Evolutionary conservation across 2,113 vertebrate genomes (phyloP).

Genomic region (Aspiorhynchus laticeps): DNA sequence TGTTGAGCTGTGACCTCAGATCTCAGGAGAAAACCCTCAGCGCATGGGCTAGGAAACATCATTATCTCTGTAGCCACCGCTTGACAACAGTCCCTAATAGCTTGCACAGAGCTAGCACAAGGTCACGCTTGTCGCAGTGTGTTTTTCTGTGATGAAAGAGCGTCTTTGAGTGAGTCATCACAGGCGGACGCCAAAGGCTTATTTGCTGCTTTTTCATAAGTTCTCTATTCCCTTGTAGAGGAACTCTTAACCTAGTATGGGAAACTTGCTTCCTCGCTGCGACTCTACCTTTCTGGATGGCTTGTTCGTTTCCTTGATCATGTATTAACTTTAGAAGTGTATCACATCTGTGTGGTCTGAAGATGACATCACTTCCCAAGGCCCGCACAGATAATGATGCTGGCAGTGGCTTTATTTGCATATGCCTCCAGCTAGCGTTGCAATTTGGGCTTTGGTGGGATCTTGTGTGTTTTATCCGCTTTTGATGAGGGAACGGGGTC

Average conservation of each 20-base stretch:
- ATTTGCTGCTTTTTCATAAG: constrained; percentile 23
- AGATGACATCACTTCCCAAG: constrained; percentile 35
- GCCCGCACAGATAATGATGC: constrained; percentile 43
- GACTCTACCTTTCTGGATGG: constrained; percentile 1
- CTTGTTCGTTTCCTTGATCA: constrained; percentile 26
- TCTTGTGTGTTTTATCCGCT: constrained; percentile 52
- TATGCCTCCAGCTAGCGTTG: constrained; percentile 21
- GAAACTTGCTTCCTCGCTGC: neutral
- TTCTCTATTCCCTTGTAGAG: constrained; percentile 11
- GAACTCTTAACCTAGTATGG: neutral
- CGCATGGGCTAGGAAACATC: neutral
- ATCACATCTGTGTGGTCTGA: constrained; percentile 24
- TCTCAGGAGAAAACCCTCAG: neutral
- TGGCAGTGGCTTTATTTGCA: constrained; percentile 18
- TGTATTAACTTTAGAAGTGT: constrained; percentile 15
- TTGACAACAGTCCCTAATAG: constrained; percentile 24
- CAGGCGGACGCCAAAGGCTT: neutral
- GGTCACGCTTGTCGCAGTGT: constrained; percentile 26
- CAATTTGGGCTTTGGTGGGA: constrained; percentile 18
- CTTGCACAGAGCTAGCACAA: constrained; percentile 8
- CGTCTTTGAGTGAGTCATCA: constrained; percentile 35
- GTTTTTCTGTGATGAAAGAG: constrained; percentile 27
- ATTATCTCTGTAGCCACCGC: neutral
- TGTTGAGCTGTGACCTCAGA: neutral
- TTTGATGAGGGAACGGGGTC: constrained; percentile 41